phyloP scores from a whole-genome alignment of 2,113 vertebrate species.

The Elgaria multicarinata region DNA sequence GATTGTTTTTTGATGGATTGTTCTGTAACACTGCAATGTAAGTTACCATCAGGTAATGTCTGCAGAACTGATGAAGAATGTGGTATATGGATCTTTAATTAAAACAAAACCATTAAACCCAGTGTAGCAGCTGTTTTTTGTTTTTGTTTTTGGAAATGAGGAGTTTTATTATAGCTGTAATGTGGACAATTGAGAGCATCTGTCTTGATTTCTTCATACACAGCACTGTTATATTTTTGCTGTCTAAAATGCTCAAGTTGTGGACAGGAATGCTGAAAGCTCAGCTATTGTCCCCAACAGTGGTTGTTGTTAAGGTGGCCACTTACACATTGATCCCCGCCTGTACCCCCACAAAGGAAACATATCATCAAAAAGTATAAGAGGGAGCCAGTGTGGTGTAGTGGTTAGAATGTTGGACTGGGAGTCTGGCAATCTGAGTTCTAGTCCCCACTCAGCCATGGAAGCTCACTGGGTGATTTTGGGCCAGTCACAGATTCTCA shows the following conservation, averaged over 20 bases:
- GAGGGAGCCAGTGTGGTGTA: too few species aligned
- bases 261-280: neutral
- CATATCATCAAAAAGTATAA: neutral
- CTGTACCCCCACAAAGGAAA: neutral
- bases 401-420: too few species aligned
- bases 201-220: neutral
- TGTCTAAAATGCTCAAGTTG: neutral
- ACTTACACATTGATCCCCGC: neutral
- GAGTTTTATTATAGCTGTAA: constrained; percentile 1
- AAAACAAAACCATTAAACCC: constrained; percentile 24
- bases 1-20: constrained; percentile 43
- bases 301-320: neutral
- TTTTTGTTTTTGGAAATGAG: neutral
- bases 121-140: neutral
- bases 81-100: constrained; percentile 16
- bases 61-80: constrained; percentile 23
- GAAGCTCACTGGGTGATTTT: too few species aligned
- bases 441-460: too few species aligned
- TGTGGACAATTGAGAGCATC: neutral
- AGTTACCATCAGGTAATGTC: constrained; percentile 27
- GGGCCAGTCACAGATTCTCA: too few species aligned
- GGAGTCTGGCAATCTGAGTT: too few species aligned
- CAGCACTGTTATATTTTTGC: neutral
- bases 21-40: constrained; percentile 14
- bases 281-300: neutral